These are phyloP conservation scores for Epirrita christyi DNA, from an alignment of 2,888 invertebrate genomes.

Conservation along the genomic window DNA sequence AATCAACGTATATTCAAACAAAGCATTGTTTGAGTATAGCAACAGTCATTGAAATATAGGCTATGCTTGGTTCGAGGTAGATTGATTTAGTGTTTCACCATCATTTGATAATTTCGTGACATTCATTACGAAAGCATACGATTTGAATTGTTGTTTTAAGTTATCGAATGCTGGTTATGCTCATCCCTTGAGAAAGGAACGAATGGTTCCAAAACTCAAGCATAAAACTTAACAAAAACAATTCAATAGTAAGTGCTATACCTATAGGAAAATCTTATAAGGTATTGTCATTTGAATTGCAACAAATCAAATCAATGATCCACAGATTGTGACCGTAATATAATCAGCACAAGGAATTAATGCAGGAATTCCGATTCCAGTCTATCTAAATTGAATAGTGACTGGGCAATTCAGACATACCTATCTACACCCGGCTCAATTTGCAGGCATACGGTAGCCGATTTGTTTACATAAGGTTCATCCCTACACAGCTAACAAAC, in stretches of 20 bases:
- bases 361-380: conserved; percentile 11
- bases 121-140: neutral
- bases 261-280: neutral
- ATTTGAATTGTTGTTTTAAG: neutral
- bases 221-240: too few relatives aligned
- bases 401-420: conserved; percentile 28
- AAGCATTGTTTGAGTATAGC: neutral
- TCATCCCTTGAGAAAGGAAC: too few relatives aligned
- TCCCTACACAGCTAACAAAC: conserved; percentile 44
- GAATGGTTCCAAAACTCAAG: too few relatives aligned
- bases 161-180: too few relatives aligned
- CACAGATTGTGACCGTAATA: conserved; percentile 11
- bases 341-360: conserved; percentile 15
- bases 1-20: conserved; percentile 4
- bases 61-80: neutral
- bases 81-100: neutral
- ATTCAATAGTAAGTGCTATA: too few relatives aligned
- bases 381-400: conserved; percentile 36
- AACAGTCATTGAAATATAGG: neutral
- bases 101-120: neutral
- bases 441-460: conserved; percentile 47
- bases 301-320: conserved; percentile 6
- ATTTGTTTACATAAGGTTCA: conserved; percentile 53
- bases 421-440: conserved; percentile 42
- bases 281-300: neutral